Evolutionary conservation across 2,113 vertebrate species (phyloP), one percentile per base, ranked within the genome.

Genomic region (Epinephelus moara): DNA sequence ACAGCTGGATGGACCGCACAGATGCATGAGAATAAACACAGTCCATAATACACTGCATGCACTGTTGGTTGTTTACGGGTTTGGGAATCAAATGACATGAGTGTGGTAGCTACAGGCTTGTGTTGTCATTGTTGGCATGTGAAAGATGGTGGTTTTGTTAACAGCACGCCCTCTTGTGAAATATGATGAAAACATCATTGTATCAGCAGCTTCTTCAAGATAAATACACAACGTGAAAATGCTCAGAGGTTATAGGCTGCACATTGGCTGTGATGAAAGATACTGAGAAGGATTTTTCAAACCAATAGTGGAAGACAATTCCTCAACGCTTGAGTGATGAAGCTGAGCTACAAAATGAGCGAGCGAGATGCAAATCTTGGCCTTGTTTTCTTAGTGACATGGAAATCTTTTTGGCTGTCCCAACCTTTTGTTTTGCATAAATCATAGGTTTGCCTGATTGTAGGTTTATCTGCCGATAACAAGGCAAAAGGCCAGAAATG

Each of bases 311-410:
- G 12, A 79, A 14, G 10, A 25, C 14, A 75, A 37, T 55, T 18
- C 37, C 17, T 68, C 2, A 1, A 5, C 45, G 21, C 72, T 74
- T 56, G 78, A 68, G 42, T 25, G 63, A 27, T 37, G 42, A 66
- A 70, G 72, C 19, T 21, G 27, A 23, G 60, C 7, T 52, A 67
- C 56, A 50, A 75, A 73, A 67, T 50, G 61, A 74, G 53, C 8
- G n/a, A 59, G 80, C 3, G 2, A 75, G 33, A 93, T 94, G 90
- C 80, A 94, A 94, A 94, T 82, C 57, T 18, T 78, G 80, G 74
- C 75, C 70, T 89, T 81, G 90, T 86, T 85, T 79, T 70, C 25
- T 53, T 69, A 23, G 71, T 76, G 64, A 45, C 85, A 92, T 92
- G 93, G 81, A 93, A 93, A 92, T 91, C 4, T 49, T 71, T 87